phyloP scores from a whole-genome alignment of 2,113 vertebrate species.

The Leptobrachium leishanense region DNA sequence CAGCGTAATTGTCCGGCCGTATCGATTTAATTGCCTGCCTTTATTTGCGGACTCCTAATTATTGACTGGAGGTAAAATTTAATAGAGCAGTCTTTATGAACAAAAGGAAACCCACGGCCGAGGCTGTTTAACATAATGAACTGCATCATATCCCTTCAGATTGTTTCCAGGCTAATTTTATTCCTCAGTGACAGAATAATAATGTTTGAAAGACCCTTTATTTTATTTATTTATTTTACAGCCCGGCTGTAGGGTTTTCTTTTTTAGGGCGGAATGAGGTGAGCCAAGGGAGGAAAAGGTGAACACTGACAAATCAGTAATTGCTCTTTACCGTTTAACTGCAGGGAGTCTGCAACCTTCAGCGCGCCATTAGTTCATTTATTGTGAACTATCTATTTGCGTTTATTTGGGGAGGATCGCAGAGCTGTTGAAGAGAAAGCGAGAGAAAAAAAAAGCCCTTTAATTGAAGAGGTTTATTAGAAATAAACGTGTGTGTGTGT shows the following conservation, averaged over 20 bases:
- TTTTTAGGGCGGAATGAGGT: slow-evolving; percentile 20
- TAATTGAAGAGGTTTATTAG: slow-evolving; percentile 46
- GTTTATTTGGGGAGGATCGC: slow-evolving; percentile 37
- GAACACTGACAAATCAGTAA: slow-evolving; percentile 56
- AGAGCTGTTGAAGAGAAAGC: slow-evolving; percentile 17
- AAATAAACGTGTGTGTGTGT: no score
- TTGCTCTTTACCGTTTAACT: slow-evolving; percentile 66
- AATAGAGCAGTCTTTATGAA: slow-evolving; percentile 96
- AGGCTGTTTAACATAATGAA: slow-evolving; percentile 89
- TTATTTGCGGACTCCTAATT: slow-evolving; percentile 99
- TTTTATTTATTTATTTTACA: slow-evolving; percentile 78
- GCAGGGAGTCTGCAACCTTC: slow-evolving; percentile 47
- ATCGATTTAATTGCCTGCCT: slow-evolving; percentile 98
- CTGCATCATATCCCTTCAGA: slow-evolving; percentile 79
- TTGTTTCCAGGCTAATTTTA: slow-evolving; percentile 94
- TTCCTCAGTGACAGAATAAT: slow-evolving; percentile 77
- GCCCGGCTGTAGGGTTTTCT: slow-evolving; percentile 61
- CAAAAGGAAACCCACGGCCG: slow-evolving; percentile 84
- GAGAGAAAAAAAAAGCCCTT: slow-evolving; percentile 15
- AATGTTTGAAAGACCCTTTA: slow-evolving; percentile 79
- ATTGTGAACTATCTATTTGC: slow-evolving; percentile 43
- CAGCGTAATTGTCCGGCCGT: slow-evolving; percentile 81
- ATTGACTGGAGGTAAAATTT: slow-evolving; percentile 98
- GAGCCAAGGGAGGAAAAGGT: slow-evolving; percentile 43
- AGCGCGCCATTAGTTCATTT: slow-evolving; percentile 45